A percentile compares a stretch with the other conserved stretches of the same genome.
phyloP scores from a whole-genome alignment of 2,797 vertebrate species.

The Gymnothorax javanicus region DNA sequence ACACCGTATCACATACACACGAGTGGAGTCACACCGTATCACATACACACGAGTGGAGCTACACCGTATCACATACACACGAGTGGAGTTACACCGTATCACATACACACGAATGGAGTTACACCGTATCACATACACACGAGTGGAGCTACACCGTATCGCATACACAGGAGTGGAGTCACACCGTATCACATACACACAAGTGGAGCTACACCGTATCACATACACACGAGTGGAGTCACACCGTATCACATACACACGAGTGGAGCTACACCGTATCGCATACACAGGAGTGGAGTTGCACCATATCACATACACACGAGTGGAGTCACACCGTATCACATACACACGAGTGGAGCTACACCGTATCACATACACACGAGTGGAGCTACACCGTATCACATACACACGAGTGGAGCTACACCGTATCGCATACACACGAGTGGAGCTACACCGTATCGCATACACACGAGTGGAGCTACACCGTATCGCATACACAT shows the following conservation, averaged over 20 bases:
- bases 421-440: neutral
- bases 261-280: neutral
- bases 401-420: neutral
- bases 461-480: neutral
- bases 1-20: conserved; percentile 1
- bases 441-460: neutral
- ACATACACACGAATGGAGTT: neutral
- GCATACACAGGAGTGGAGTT: neutral
- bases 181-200: no score
- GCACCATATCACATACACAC: neutral
- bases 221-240: no score
- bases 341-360: neutral
- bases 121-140: neutral
- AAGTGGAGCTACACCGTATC: neutral
- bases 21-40: no score
- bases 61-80: neutral
- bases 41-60: neutral
- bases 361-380: neutral
- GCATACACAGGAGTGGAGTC: neutral
- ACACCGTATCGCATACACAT: neutral
- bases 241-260: neutral
- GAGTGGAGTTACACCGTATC: neutral
- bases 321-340: no score
- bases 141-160: neutral
- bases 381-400: neutral